These are phyloP conservation scores for Nephotettix cincticeps DNA, from an alignment of 1,140 invertebrate genomes.

Conservation along the genomic window DNA sequence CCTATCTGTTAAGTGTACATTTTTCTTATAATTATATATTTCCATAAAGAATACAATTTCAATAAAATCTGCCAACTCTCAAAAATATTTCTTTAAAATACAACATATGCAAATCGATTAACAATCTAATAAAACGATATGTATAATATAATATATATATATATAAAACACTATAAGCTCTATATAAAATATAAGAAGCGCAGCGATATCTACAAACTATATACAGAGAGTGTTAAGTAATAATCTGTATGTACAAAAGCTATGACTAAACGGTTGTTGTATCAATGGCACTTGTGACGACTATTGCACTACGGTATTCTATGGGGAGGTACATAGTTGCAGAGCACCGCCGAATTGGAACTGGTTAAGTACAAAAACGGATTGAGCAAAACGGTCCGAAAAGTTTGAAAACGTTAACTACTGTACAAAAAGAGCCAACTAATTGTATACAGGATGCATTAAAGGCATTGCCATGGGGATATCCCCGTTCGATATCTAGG, in stretches of 20 bases:
- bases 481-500: neutral
- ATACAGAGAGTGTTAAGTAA: neutral
- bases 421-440: slow-evolving; percentile 18
- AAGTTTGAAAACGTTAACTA: neutral
- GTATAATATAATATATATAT: slow-evolving; percentile 17
- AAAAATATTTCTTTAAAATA: slow-evolving; percentile 21
- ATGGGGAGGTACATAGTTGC: slow-evolving; percentile 3
- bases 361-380: slow-evolving; percentile 10
- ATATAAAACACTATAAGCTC: slow-evolving; percentile 23
- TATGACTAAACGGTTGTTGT: neutral
- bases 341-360: slow-evolving; percentile 12
- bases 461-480: slow-evolving; percentile 15
- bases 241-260: slow-evolving; percentile 11
- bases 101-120: slow-evolving; percentile 11
- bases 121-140: slow-evolving; percentile 17
- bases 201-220: slow-evolving; percentile 12
- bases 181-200: slow-evolving; percentile 19
- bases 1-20: too few species aligned
- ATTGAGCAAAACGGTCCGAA: slow-evolving; percentile 11
- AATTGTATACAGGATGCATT: slow-evolving; percentile 24
- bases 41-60: slow-evolving; percentile 7
- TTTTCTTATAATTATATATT: slow-evolving; percentile 1
- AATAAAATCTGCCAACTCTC: slow-evolving; percentile 20
- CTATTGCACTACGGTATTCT: slow-evolving; percentile 15
- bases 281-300: neutral